phyloP scores from a whole-genome alignment of 2,888 invertebrate genomes.

The Acleris cristana region DNA sequence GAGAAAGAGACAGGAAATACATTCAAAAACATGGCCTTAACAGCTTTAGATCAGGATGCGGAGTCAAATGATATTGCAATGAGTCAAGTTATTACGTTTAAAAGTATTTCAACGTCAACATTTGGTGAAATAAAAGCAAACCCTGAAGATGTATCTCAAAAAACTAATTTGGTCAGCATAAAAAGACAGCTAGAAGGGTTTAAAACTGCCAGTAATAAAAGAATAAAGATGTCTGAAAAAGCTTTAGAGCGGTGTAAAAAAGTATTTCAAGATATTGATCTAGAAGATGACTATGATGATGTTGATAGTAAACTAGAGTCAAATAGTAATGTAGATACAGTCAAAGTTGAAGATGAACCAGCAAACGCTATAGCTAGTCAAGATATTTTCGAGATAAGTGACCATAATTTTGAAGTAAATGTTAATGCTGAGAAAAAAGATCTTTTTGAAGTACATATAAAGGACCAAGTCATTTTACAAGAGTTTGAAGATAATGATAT shows the following conservation, averaged over 20 bases:
- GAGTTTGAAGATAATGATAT: slow-evolving; percentile 43
- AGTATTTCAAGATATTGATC: slow-evolving; percentile 50
- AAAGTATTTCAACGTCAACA: slow-evolving; percentile 6
- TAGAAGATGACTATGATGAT: slow-evolving; percentile 34
- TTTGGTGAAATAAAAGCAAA: slow-evolving; percentile 19
- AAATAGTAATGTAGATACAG: background rate
- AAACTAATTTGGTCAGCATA: background rate
- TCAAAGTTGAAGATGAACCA: slow-evolving; percentile 1
- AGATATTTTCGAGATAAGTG: slow-evolving; percentile 33
- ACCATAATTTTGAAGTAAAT: slow-evolving; percentile 41
- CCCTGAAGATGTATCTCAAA: slow-evolving; percentile 40
- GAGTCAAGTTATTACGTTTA: slow-evolving; percentile 20
- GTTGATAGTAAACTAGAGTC: slow-evolving; percentile 7
- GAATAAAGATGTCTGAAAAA: slow-evolving; percentile 54
- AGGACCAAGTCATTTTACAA: slow-evolving; percentile 35
- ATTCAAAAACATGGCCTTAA: slow-evolving; percentile 47
- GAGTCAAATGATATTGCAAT: slow-evolving; percentile 10
- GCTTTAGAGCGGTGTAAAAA: slow-evolving; percentile 48
- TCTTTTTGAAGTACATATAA: slow-evolving; percentile 14
- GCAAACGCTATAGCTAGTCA: slow-evolving; percentile 13
- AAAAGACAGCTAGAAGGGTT: slow-evolving; percentile 51
- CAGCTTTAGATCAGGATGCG: slow-evolving; percentile 47
- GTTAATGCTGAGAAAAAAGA: slow-evolving; percentile 47
- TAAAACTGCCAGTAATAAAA: slow-evolving; percentile 63
- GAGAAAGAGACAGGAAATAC: background rate